Evolutionary conservation across 1,140 invertebrate species (phyloP).

Genomic region (Popillia japonica): DNA sequence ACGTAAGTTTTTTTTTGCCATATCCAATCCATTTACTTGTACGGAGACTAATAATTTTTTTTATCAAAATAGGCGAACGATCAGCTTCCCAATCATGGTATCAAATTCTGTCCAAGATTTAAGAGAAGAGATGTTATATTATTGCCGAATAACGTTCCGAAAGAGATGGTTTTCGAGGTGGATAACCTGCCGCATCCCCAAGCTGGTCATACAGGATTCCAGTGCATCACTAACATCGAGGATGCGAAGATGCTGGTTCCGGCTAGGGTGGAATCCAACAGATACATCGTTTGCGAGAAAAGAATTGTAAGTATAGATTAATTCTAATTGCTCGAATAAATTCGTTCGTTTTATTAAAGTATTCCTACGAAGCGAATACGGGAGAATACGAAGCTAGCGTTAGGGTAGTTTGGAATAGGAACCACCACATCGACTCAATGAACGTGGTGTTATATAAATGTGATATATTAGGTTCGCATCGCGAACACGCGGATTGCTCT

Average conservation of each 20-base stretch:
- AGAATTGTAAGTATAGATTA: slow-evolving; percentile 55
- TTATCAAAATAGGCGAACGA: slow-evolving; percentile 49
- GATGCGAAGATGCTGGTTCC: slow-evolving; percentile 87
- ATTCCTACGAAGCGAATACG: slow-evolving; percentile 86
- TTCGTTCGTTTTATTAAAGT: slow-evolving; percentile 63
- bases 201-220: slow-evolving; percentile 85
- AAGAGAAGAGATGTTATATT: slow-evolving; percentile 72
- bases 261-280: slow-evolving; percentile 78
- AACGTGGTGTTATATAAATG: slow-evolving; percentile 94
- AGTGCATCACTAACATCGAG: slow-evolving; percentile 92
- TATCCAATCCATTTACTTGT: background rate
- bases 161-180: slow-evolving; percentile 87
- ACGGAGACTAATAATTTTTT: background rate
- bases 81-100: slow-evolving; percentile 76
- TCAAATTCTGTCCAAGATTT: slow-evolving; percentile 83
- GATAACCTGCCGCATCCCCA: slow-evolving; percentile 89
- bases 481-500: slow-evolving; percentile 92
- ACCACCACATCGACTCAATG: slow-evolving; percentile 90
- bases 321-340: slow-evolving; percentile 13
- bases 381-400: slow-evolving; percentile 89
- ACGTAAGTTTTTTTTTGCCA: slow-evolving; percentile 63
- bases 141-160: slow-evolving; percentile 86
- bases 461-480: slow-evolving; percentile 89
- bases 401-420: slow-evolving; percentile 90
- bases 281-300: slow-evolving; percentile 88